Conservation (phyloP, 2,113 vertebrate species). For the Cygnus buccinator region DNA sequence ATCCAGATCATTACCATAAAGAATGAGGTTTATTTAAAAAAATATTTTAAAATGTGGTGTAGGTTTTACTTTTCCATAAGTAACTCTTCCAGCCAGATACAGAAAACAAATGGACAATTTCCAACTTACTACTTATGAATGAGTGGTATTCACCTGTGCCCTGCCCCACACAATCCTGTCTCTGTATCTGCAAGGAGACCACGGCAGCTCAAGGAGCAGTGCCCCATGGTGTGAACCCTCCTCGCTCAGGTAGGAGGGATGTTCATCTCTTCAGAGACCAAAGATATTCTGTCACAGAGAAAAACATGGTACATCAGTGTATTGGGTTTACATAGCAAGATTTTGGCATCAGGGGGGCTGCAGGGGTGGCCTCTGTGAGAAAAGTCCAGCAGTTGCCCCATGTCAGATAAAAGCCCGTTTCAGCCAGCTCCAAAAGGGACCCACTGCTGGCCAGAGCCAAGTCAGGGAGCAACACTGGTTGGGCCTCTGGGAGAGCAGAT, state of each 20-base stretch:
- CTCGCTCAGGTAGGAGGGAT: neutral
- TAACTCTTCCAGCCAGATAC: neutral
- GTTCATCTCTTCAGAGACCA: neutral
- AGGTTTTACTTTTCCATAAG: neutral
- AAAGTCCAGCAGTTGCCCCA: no score
- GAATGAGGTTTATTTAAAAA: neutral
- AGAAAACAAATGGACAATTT: neutral
- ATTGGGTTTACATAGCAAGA: no score
- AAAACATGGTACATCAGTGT: neutral
- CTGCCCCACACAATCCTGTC: neutral
- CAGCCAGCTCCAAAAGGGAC: no score
- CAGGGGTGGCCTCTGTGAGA: no score
- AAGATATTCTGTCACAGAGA: neutral
- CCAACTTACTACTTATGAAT: neutral
- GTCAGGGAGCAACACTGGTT: no score
- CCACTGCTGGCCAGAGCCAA: no score
- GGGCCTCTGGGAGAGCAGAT: no score
- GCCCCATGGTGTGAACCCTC: neutral
- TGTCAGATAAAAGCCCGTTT: no score
- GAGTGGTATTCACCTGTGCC: rapidly evolving
- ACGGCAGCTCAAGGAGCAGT: neutral
- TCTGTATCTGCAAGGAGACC: neutral
- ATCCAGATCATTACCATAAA: neutral
- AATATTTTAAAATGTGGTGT: neutral
- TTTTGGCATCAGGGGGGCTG: no score